These are phyloP conservation scores for Pocota personata DNA, from an alignment of 2,888 invertebrate species.

Conservation along the genomic window DNA sequence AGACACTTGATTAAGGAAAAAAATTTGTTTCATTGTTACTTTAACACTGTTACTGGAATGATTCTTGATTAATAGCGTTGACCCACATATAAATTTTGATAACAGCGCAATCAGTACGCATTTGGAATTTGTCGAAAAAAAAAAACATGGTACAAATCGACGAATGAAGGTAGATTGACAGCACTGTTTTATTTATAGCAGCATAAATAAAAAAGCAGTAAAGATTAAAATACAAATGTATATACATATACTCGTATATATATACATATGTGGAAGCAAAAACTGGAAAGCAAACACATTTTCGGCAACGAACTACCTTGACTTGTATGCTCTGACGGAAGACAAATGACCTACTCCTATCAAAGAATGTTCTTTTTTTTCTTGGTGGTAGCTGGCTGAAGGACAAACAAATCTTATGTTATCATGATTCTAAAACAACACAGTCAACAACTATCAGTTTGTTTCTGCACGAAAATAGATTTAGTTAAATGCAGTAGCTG, in stretches of 20 bases:
- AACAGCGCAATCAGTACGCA: conserved; percentile 22
- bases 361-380: neutral
- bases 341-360: conserved; percentile 32
- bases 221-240: neutral
- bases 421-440: neutral
- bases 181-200: neutral
- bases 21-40: neutral
- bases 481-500: too few relatives aligned
- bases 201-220: neutral
- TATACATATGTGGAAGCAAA: neutral
- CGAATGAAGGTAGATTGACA: neutral
- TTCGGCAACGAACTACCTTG: conserved; percentile 11
- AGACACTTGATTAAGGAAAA: neutral
- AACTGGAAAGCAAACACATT: neutral
- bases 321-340: conserved; percentile 7
- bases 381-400: neutral
- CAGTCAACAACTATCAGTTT: neutral
- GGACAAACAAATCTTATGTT: neutral
- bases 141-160: neutral
- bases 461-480: neutral
- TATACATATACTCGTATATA: neutral
- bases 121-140: neutral
- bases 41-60: neutral
- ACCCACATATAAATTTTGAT: conserved; percentile 51
- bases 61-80: conserved; percentile 23